Evolutionary conservation across 2,888 invertebrate species (phyloP).

Genomic region (Thera obeliscata): DNA sequence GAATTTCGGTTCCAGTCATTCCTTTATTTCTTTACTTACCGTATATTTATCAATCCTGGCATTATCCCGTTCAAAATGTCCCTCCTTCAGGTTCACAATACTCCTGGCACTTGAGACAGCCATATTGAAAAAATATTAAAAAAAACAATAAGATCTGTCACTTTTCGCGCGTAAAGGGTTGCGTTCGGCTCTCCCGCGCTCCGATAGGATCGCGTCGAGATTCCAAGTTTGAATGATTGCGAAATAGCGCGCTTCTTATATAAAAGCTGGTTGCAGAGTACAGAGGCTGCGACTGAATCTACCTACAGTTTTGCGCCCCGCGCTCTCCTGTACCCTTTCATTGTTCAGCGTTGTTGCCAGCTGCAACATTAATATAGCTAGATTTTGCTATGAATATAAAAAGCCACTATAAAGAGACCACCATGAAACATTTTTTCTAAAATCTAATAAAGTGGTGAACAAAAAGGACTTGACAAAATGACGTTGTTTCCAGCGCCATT

Average conservation of each 20-base stretch:
- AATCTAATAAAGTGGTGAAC: too few species aligned
- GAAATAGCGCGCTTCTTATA: constrained; percentile 78
- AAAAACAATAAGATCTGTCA: constrained; percentile 65
- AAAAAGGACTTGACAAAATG: too few species aligned
- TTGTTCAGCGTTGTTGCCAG: constrained; percentile 35
- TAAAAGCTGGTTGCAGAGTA: constrained; percentile 50
- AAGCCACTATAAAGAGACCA: not conserved
- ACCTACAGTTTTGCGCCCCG: constrained; percentile 55
- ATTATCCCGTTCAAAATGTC: constrained; percentile 74
- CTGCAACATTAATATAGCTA: constrained; percentile 5
- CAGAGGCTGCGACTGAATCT: constrained; percentile 42
- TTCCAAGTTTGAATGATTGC: constrained; percentile 78
- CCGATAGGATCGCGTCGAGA: constrained; percentile 74
- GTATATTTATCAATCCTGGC: constrained; percentile 77
- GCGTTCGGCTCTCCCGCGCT: constrained; percentile 69
- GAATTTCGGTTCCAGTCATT: not conserved
- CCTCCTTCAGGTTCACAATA: constrained; percentile 74
- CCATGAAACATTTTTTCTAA: too few species aligned
- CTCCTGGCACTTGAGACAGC: constrained; percentile 75
- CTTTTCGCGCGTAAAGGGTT: constrained; percentile 65
- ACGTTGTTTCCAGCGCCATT: too few species aligned
- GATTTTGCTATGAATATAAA: not conserved
- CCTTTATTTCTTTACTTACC: constrained; percentile 55
- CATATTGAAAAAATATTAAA: constrained; percentile 60
- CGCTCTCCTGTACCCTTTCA: constrained; percentile 71